Conservation (phyloP, 2,797 vertebrate species). For the Linurgus olivaceus region DNA sequence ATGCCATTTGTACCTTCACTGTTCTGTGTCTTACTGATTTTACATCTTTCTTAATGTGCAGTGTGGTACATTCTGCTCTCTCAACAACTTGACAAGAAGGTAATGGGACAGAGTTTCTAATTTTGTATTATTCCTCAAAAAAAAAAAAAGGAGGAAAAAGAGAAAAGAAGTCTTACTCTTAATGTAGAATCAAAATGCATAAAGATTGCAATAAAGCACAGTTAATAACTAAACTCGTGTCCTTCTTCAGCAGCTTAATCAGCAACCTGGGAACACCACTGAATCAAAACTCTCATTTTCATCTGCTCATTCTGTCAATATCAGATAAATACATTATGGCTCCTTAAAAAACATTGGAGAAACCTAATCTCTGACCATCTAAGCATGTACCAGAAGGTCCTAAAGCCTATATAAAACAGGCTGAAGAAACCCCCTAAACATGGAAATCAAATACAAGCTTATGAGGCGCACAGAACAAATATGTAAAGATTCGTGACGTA, state of each 20-base stretch:
- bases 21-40: background rate
- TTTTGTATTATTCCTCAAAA: background rate
- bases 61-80: background rate
- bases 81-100: background rate
- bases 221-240: background rate
- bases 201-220: background rate
- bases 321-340: background rate
- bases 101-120: background rate
- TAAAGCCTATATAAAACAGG: background rate
- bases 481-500: background rate
- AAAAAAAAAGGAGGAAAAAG: background rate
- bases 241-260: background rate
- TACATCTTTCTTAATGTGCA: background rate
- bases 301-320: background rate
- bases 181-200: background rate
- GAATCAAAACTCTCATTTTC: background rate
- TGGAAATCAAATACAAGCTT: background rate
- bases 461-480: background rate
- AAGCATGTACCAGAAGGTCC: background rate
- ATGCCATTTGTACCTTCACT: background rate
- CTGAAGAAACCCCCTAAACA: background rate
- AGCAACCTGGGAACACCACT: background rate
- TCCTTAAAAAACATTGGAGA: background rate
- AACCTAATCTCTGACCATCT: background rate
- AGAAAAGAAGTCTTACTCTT: background rate